Percentiles rank a stretch among this genome's conserved stretches.
Conservation (phyloP, 1,140 invertebrate species). For the Metopolophium dirhodum region DNA sequence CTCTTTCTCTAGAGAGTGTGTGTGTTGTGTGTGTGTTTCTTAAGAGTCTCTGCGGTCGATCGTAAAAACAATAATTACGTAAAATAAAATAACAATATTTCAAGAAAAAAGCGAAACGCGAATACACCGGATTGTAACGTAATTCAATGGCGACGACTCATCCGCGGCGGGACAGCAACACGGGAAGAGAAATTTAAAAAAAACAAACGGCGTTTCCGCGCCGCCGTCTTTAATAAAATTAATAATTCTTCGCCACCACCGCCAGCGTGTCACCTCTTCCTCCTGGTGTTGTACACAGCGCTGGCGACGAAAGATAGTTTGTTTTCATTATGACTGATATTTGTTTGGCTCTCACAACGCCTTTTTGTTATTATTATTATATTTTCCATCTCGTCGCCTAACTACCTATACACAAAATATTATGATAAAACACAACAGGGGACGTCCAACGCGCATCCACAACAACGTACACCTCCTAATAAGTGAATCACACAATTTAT, state of each 20-base stretch:
- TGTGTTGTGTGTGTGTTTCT: not conserved
- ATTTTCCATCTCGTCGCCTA: not conserved
- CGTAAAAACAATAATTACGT: not conserved
- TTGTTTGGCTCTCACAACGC: not conserved
- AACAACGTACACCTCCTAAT: not conserved
- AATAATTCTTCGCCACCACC: not conserved
- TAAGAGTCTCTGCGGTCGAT: not conserved
- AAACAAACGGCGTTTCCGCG: not conserved
- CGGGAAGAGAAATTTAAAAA: not conserved
- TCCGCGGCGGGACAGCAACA: not conserved
- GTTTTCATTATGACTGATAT: constrained; percentile 18
- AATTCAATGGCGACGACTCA: not conserved
- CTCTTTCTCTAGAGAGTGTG: too few species aligned
- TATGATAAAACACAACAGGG: not conserved
- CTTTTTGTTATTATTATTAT: not conserved
- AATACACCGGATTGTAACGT: not conserved
- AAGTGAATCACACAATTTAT: not conserved
- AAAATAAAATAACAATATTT: not conserved
- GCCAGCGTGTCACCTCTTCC: too few species aligned
- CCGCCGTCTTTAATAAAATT: not conserved
- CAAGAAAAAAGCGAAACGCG: not conserved
- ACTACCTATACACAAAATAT: not conserved
- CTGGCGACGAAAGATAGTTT: not conserved
- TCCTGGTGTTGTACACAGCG: not conserved
- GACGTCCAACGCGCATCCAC: not conserved